Evolutionary conservation across 2,797 vertebrate species (phyloP), one percentile per base, ranked within the genome.

Genomic region (Pseudotriccus pelzelni): DNA sequence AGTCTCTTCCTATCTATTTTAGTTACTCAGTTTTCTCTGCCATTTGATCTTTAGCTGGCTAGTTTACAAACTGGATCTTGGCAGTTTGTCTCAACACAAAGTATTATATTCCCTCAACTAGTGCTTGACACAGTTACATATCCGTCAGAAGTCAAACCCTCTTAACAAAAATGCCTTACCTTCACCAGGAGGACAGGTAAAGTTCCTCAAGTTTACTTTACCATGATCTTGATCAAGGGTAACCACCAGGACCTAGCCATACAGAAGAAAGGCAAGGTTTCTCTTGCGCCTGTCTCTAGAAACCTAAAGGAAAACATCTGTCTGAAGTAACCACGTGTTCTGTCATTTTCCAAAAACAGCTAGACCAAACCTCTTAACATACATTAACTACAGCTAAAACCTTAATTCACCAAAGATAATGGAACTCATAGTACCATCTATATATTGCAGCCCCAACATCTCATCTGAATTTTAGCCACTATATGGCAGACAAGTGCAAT

Each of bases 161-260:
- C 32, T 27, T 18, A 76, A 89, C 10, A 92, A 87, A 93, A 87
- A 32, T 37, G 87, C 72, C 79, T 92, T 86, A 78, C 91, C 53
- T 91, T 93, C 63, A 53, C 70, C 60, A 75, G 58, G n/a, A 80
- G 22, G 36, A 55, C 32, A 73, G 41, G 60, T 58, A 49, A 89
- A 77, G 39, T 68, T 78, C 58, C 64, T 72, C 34, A 47, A 89
- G 69, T 62, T 91, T 84, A 77, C 41, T 92, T 80, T 77, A 77
- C 41, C 22, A 13, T 44, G 43, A 60, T 46, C 59, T 89, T 47
- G 72, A 62, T 68, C 49, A 72, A 64, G 39, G 58, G 50, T 80
- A 53, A 68, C 39, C 53, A 80, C 21, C 49, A 86, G 53, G 64
- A 87, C 73, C 74, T 73, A 81, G 43, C 59, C 84, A 63, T 37